Evolutionary conservation across 2,888 invertebrate species (phyloP).

Genomic region (Quadriops clusia): DNA sequence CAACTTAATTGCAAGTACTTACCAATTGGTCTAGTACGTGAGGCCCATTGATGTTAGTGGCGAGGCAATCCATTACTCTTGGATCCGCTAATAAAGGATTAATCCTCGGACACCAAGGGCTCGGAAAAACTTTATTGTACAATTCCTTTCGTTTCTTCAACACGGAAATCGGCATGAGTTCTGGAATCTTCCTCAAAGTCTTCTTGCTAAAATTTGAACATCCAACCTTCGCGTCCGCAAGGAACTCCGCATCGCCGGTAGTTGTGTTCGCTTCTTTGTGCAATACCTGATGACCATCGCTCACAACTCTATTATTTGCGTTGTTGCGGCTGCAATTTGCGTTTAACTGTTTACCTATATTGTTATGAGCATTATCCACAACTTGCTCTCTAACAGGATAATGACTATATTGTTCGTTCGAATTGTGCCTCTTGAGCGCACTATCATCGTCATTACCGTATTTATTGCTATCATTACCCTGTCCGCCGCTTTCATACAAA

Average conservation of each 20-base stretch:
- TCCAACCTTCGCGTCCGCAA: too few relatives aligned
- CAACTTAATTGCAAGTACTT: too few relatives aligned
- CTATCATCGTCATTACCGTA: not conserved
- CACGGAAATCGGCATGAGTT: conserved; percentile 26
- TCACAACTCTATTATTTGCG: too few relatives aligned
- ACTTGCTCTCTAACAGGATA: too few relatives aligned
- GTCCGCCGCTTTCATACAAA: conserved; percentile 2
- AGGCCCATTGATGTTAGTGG: too few relatives aligned
- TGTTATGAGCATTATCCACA: too few relatives aligned
- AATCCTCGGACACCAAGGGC: conserved; percentile 43
- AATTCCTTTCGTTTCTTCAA: conserved; percentile 27
- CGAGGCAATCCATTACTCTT: conserved; percentile 21
- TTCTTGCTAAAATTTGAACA: conserved; percentile 12
- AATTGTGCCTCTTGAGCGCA: not conserved
- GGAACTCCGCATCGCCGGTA: not conserved
- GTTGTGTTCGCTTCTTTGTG: too few relatives aligned
- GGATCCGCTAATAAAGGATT: conserved; percentile 30
- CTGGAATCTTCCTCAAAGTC: conserved; percentile 22
- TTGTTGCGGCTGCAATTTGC: too few relatives aligned
- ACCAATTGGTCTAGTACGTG: too few relatives aligned
- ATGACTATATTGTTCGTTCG: not conserved
- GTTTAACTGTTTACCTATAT: too few relatives aligned
- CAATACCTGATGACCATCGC: too few relatives aligned
- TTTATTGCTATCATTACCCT: not conserved
- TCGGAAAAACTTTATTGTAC: conserved; percentile 43